Evolutionary conservation across 2,888 invertebrate species (phyloP), one percentile per base, ranked within the genome.

Genomic region (Amphipoea oculea): DNA sequence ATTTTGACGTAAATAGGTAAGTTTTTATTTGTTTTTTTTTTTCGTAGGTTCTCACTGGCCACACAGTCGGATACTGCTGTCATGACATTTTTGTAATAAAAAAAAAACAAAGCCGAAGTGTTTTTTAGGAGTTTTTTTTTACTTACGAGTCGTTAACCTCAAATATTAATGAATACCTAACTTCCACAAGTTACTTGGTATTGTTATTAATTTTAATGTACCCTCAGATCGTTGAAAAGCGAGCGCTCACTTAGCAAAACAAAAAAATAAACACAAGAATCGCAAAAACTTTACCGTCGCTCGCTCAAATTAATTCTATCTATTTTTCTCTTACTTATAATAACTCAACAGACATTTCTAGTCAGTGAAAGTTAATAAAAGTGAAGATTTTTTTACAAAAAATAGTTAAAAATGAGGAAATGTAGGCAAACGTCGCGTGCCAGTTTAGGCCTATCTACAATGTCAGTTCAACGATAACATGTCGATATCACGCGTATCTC

Each of bases 1-100:
- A 96, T 96, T 96, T 95, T 95, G 90, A 92, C 91, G 90, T 83
- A 90, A 90, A 83, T 82, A 90, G 96, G 96, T 96, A 89, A 95
- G 96, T 93, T 84, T 84, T 89, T 88, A 45, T 71, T 87, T 76
- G 60, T 62, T 79, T 78, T 42, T 79, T 36, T 76, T 57, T 75
- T 54, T 54, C 4, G 14, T 23, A 36, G 12, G 1, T 40, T 72
- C 14, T 67, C 20, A 36, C n/a, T 57, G 70, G 54, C 40, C 66
- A 23, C 29, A 1, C 9, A 11, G 65, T 69, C 67, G 51, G 48
- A 81, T 69, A 79, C 12, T 12, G 29, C 51, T 67, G 75, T 75
- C 79, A 76, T 66, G 51, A 63, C 2, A 66, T 66, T 74, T 72
- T 60, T 65, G 14, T 17, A 20, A 54, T 12, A n/a, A 81, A 79